phyloP scores from a whole-genome alignment of 2,113 vertebrate species.

The Channa maculata region DNA sequence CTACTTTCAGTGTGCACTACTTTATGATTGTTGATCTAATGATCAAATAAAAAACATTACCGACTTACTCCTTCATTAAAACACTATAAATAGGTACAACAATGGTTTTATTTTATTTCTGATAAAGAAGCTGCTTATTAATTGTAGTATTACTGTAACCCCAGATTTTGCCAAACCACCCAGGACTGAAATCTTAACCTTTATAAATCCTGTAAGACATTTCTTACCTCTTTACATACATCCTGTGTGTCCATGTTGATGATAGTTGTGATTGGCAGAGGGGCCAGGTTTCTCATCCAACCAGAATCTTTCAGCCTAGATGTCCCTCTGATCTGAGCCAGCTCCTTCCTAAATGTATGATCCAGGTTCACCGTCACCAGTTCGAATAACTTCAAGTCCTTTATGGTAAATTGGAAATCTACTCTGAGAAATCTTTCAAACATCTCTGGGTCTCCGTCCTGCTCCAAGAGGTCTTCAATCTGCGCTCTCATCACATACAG shows the following conservation, averaged over 20 bases:
- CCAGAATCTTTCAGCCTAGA: slow-evolving; percentile 71
- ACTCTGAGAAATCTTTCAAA: slow-evolving; percentile 87
- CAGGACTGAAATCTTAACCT: slow-evolving; percentile 4
- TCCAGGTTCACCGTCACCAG: slow-evolving; percentile 88
- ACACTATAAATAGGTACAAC: not conserved
- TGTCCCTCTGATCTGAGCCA: slow-evolving; percentile 84
- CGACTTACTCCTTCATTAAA: not conserved
- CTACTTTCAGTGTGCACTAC: too few relatives aligned
- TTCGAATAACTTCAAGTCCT: slow-evolving; percentile 78
- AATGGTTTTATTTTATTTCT: not conserved
- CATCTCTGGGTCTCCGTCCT: slow-evolving; percentile 91
- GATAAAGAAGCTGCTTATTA: not conserved
- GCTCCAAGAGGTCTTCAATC: slow-evolving; percentile 84
- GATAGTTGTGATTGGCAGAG: slow-evolving; percentile 73
- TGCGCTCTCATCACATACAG: slow-evolving; percentile 81
- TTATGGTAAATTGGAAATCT: slow-evolving; percentile 85
- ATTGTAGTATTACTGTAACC: not conserved
- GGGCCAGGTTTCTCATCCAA: slow-evolving; percentile 63
- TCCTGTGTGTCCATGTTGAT: slow-evolving; percentile 82
- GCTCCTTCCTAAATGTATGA: slow-evolving; percentile 85
- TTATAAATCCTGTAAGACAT: not conserved
- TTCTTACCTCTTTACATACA: slow-evolving; percentile 83
- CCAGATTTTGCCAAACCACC: not conserved
- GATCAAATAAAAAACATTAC: too few relatives aligned
- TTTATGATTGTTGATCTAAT: too few relatives aligned